Evolutionary conservation across 2,888 invertebrate species (phyloP).

Genomic region (Sycophila texana): DNA sequence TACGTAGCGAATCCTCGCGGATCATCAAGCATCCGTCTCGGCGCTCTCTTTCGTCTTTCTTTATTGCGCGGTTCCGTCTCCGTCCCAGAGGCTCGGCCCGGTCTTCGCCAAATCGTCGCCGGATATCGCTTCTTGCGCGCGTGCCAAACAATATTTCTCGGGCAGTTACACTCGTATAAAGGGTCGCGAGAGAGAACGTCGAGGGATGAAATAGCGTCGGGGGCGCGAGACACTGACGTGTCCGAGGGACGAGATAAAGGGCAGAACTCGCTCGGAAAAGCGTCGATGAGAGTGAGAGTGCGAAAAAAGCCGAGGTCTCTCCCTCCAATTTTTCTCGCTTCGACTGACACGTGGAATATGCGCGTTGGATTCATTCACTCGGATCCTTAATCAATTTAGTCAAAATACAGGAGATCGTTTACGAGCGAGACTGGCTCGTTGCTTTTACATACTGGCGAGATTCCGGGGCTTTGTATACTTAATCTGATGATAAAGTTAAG

Average conservation of each 20-base stretch:
- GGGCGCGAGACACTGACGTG: not conserved
- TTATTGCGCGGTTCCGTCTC: not conserved
- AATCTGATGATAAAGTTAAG: too few species aligned
- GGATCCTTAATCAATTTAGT: not conserved
- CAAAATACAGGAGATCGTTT: not conserved
- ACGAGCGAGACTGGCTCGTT: not conserved
- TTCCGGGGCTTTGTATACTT: too few species aligned
- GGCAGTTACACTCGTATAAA: slow-evolving; percentile 52
- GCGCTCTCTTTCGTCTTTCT: not conserved
- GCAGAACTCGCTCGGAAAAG: not conserved
- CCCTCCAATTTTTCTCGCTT: not conserved
- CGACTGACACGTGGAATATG: slow-evolving; percentile 1
- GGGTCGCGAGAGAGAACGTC: not conserved
- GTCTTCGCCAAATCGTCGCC: slow-evolving; percentile 53
- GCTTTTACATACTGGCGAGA: too few species aligned
- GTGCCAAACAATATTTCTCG: slow-evolving; percentile 58
- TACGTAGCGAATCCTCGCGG: not conserved
- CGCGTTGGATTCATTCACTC: not conserved
- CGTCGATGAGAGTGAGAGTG: slow-evolving; percentile 16
- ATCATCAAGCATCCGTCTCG: slow-evolving; percentile 17
- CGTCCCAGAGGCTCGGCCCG: not conserved
- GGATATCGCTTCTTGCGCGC: slow-evolving; percentile 55
- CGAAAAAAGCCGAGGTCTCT: not conserved
- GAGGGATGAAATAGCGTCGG: too few species aligned
- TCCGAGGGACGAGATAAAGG: slow-evolving; percentile 4